These are phyloP conservation scores for Sphenodon punctatus DNA, from an alignment of 2,797 vertebrate genomes.

Conservation along the genomic window DNA sequence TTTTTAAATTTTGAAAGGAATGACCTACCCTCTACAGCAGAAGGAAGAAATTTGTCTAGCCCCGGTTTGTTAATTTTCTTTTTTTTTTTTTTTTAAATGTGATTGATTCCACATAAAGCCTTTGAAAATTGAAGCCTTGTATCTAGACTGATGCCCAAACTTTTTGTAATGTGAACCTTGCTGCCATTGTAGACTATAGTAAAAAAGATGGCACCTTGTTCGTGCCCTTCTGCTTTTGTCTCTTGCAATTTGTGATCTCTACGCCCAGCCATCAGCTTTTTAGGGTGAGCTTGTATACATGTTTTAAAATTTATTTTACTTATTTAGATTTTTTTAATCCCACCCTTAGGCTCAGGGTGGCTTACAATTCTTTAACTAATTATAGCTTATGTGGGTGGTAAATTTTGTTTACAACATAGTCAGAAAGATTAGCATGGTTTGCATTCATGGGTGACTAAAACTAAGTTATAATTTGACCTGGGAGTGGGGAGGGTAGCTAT, in stretches of 20 bases:
- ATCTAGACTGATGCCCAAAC: background rate
- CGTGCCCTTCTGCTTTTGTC: background rate
- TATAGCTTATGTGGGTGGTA: background rate
- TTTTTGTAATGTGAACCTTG: slow-evolving; percentile 1
- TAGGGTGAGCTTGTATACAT: background rate
- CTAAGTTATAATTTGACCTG: background rate
- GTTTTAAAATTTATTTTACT: too few species aligned
- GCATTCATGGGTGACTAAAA: background rate
- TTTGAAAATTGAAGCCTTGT: background rate
- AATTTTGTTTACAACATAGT: background rate
- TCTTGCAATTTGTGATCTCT: background rate
- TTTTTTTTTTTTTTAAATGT: background rate
- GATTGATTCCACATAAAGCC: background rate
- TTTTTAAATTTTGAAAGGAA: background rate
- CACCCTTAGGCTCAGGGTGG: too few species aligned
- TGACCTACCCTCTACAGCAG: too few species aligned
- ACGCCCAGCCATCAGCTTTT: background rate
- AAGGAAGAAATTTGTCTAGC: background rate
- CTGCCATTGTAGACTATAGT: slow-evolving; percentile 15
- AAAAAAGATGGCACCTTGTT: background rate
- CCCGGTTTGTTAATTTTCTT: background rate
- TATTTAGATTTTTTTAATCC: too few species aligned
- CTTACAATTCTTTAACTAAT: too few species aligned
- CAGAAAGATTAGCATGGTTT: background rate
- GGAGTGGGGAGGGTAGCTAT: too few species aligned